Conservation (phyloP, 2,113 vertebrate species). For the Desmodus rotundus region DNA sequence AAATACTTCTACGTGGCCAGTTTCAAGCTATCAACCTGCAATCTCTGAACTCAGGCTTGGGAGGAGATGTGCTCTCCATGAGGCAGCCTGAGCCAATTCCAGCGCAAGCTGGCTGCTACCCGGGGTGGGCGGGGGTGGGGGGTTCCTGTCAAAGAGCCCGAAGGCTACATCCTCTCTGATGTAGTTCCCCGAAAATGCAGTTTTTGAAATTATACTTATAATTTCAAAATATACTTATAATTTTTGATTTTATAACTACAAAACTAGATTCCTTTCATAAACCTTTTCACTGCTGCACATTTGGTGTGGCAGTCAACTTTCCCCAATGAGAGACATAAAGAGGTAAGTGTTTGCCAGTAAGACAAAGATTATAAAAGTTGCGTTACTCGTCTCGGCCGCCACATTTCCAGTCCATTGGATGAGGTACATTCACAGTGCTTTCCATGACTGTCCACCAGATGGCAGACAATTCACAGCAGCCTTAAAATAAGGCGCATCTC, state of each 20-base stretch:
- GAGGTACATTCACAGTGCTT: neutral
- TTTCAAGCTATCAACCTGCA: neutral
- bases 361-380: neutral
- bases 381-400: neutral
- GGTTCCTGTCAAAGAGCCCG: neutral
- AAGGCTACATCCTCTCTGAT: neutral
- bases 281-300: neutral
- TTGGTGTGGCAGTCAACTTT: neutral
- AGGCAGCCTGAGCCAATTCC: neutral
- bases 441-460: constrained; percentile 22
- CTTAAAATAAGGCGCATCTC: neutral
- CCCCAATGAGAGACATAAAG: neutral
- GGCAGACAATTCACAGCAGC: constrained; percentile 27
- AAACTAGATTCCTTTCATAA: neutral
- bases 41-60: neutral
- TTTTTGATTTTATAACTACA: neutral
- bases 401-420: neutral
- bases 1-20: neutral
- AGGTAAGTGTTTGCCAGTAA: neutral
- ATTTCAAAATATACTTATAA: too few species aligned
- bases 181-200: neutral
- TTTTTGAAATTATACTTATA: neutral
- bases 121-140: too few species aligned
- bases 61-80: neutral
- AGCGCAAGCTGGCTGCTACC: neutral